A percentile compares a stretch with the other conserved stretches of the same genome.
Evolutionary conservation across 2,113 vertebrate species (phyloP).

Genomic region (Poeciliopsis turrubarensis): DNA sequence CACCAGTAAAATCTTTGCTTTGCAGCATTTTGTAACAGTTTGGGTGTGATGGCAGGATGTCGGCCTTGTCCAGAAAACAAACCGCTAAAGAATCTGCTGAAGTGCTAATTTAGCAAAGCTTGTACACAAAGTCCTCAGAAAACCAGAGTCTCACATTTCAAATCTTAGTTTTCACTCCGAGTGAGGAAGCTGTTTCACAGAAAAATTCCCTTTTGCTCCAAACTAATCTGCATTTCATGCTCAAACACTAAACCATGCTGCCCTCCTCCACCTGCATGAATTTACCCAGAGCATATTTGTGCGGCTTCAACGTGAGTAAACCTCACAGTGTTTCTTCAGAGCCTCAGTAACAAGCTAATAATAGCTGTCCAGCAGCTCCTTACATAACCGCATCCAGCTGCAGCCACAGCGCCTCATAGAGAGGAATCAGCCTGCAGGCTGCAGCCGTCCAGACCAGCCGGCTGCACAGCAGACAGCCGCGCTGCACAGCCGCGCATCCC

Average conservation of each 20-base stretch:
- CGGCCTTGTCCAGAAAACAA: no score
- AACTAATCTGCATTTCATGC: background rate
- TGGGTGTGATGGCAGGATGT: no score
- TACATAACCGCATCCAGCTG: conserved; percentile 54
- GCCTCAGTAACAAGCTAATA: conserved; percentile 55
- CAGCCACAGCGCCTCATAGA: background rate
- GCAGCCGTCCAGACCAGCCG: conserved; percentile 12
- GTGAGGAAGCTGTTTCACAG: background rate
- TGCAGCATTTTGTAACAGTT: no score
- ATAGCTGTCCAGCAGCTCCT: conserved; percentile 42
- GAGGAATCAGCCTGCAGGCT: conserved; percentile 18
- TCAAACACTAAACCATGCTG: background rate
- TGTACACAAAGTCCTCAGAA: background rate
- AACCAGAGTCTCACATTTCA: background rate
- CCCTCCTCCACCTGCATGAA: background rate
- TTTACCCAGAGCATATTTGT: background rate
- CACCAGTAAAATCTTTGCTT: no score
- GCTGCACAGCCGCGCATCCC: background rate
- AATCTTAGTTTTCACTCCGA: background rate
- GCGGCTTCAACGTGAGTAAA: background rate
- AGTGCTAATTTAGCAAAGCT: no score
- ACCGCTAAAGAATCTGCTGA: no score
- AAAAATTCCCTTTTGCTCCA: no score
- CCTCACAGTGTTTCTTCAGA: conserved; percentile 6
- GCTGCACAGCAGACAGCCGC: background rate